A percentile compares a stretch with the other conserved stretches of the same genome.
These are phyloP conservation scores for Podarcis cretensis DNA, from an alignment of 2,113 vertebrate genomes.

Conservation along the genomic window DNA sequence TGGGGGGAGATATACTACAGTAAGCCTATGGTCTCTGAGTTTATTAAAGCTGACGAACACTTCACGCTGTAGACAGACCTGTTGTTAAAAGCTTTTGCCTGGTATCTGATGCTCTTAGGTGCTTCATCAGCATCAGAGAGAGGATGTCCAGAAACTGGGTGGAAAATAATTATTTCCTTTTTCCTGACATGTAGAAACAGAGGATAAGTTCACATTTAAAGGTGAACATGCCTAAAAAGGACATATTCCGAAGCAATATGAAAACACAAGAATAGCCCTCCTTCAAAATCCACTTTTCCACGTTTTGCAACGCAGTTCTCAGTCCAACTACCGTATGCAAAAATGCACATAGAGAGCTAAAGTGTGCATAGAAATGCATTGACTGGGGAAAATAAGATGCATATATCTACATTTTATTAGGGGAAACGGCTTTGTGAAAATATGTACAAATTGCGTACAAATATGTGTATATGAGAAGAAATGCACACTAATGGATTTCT, in stretches of 20 bases:
- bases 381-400: conserved; percentile 51
- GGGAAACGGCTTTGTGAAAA: neutral
- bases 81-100: conserved; percentile 3
- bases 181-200: neutral
- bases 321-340: too few relatives aligned
- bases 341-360: too few relatives aligned
- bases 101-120: neutral
- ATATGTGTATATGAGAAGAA: too few relatives aligned
- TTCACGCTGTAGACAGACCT: neutral
- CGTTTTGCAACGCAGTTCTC: too few relatives aligned
- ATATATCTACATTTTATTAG: conserved; percentile 46
- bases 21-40: neutral
- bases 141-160: rapidly evolving
- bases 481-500: too few relatives aligned
- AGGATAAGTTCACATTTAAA: too few relatives aligned
- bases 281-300: too few relatives aligned
- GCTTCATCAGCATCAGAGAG: neutral
- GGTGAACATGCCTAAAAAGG: too few relatives aligned
- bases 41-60: neutral
- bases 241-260: too few relatives aligned
- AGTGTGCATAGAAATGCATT: too few relatives aligned
- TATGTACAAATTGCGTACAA: too few relatives aligned
- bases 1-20: neutral
- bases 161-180: neutral
- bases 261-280: too few relatives aligned